These are phyloP conservation scores for Epiblema foenella DNA, from an alignment of 2,888 invertebrate species.

Conservation along the genomic window DNA sequence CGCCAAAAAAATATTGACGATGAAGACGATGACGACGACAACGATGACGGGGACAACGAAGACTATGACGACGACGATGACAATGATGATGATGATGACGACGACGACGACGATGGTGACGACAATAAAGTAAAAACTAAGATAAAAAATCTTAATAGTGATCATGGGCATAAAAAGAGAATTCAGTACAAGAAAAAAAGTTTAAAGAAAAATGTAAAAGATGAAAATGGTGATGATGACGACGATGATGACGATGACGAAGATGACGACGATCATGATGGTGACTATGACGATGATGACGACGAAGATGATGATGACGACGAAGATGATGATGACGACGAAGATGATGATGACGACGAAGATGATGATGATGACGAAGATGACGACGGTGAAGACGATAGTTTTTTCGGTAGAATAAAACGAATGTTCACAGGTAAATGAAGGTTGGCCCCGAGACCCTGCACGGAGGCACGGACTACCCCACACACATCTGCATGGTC, in stretches of 20 bases:
- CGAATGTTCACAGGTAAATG: slow-evolving; percentile 82
- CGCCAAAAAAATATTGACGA: slow-evolving; percentile 48
- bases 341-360: slow-evolving; percentile 80
- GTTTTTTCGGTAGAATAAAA: slow-evolving; percentile 81
- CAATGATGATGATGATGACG: slow-evolving; percentile 57
- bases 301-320: slow-evolving; percentile 63
- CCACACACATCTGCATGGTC: slow-evolving; percentile 83
- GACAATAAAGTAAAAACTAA: slow-evolving; percentile 54
- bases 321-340: slow-evolving; percentile 66
- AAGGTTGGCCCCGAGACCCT: slow-evolving; percentile 72
- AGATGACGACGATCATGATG: slow-evolving; percentile 54
- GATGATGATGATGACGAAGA: slow-evolving; percentile 73
- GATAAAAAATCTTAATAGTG: neutral
- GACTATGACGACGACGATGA: slow-evolving; percentile 62
- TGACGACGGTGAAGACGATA: slow-evolving; percentile 79
- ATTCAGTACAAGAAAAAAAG: neutral
- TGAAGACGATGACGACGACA: slow-evolving; percentile 56
- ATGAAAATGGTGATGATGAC: neutral
- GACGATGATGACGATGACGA: slow-evolving; percentile 53
- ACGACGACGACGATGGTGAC: slow-evolving; percentile 65
- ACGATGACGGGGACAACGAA: slow-evolving; percentile 63
- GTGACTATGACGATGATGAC: slow-evolving; percentile 53
- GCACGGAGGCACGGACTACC: slow-evolving; percentile 71
- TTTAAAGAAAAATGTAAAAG: neutral
- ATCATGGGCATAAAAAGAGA: neutral